Conservation (phyloP, 2,113 vertebrate genomes). For the Coryphaenoides rupestris region DNA sequence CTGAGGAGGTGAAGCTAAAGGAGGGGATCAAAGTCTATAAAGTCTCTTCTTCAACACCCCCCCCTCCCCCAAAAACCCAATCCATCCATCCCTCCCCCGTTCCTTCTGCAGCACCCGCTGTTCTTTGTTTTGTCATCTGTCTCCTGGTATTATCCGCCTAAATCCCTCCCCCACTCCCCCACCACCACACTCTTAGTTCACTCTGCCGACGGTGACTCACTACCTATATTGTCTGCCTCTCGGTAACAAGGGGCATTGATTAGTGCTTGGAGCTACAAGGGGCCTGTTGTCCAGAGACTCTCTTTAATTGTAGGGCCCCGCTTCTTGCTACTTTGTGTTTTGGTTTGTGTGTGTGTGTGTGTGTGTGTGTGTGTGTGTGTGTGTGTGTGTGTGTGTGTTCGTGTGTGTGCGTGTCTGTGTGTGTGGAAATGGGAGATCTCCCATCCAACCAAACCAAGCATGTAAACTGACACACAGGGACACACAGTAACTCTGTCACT, state of each 20-base stretch:
- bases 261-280: conserved; percentile 48
- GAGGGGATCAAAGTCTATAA: conserved; percentile 56
- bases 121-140: conserved; percentile 77
- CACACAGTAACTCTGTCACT: background rate
- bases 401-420: background rate
- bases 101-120: conserved; percentile 49
- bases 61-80: background rate
- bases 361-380: conserved; percentile 1
- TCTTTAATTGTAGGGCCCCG: conserved; percentile 45
- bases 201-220: conserved; percentile 65
- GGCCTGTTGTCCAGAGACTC: conserved; percentile 55
- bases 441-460: background rate
- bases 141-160: conserved; percentile 57
- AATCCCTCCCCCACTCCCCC: conserved; percentile 34
- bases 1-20: conserved; percentile 30
- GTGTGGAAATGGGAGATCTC: background rate
- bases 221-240: conserved; percentile 73
- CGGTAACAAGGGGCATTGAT: conserved; percentile 66
- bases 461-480: background rate
- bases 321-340: conserved; percentile 40
- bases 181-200: conserved; percentile 30
- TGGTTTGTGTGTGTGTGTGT: conserved; percentile 17
- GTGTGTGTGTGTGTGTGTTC: conserved; percentile 28
- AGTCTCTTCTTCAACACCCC: conserved; percentile 27
- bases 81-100: conserved; percentile 17